Evolutionary conservation across 2,113 vertebrate species (phyloP).

Genomic region (Tragelaphus buxtoni): DNA sequence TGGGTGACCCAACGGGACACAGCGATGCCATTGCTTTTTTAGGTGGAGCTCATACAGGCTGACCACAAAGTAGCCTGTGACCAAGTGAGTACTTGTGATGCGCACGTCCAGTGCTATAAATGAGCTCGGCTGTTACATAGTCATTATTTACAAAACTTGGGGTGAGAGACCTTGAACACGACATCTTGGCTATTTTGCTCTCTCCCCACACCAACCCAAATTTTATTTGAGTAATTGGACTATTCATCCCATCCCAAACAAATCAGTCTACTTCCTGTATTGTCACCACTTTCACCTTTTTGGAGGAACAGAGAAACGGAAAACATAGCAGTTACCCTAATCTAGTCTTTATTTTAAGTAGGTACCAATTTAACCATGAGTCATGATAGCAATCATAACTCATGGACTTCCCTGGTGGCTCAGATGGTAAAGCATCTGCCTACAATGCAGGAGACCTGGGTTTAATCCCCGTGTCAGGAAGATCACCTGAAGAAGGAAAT

Average conservation of each 20-base stretch:
- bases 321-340: background rate
- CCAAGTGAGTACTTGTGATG: background rate
- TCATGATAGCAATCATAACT: background rate
- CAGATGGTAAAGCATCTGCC: background rate
- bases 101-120: background rate
- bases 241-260: background rate
- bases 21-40: background rate
- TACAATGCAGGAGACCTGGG: background rate
- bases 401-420: background rate
- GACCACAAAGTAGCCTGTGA: background rate
- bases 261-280: background rate
- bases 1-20: background rate
- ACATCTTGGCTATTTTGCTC: background rate
- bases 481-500: background rate
- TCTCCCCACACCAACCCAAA: background rate
- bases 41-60: background rate
- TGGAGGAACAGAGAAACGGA: background rate
- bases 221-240: background rate
- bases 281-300: background rate
- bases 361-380: background rate
- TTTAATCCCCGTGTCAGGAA: background rate
- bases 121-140: background rate
- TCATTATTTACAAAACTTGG: background rate
- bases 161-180: background rate
- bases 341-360: conserved; percentile 19